Conservation (phyloP, 1,140 invertebrate species). For the Colletes latitarsis region DNA sequence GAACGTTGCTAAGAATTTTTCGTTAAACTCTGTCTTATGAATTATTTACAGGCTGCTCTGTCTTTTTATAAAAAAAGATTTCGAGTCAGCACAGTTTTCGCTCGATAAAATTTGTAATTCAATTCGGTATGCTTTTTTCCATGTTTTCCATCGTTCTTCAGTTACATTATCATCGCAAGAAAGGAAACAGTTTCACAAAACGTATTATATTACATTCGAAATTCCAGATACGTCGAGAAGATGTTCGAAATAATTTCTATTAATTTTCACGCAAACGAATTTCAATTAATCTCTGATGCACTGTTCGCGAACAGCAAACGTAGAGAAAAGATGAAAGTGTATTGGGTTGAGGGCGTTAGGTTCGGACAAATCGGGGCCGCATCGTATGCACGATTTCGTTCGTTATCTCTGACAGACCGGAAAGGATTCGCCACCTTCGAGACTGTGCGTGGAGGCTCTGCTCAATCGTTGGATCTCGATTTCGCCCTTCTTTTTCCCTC, state of each 20-base stretch:
- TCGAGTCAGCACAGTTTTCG: not conserved
- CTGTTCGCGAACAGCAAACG: no score
- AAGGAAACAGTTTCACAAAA: not conserved
- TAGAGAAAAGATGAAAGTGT: no score
- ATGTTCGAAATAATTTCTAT: not conserved
- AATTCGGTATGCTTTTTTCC: not conserved
- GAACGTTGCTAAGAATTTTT: not conserved
- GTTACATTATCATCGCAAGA: not conserved
- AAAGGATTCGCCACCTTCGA: not conserved
- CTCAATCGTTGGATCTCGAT: slow-evolving; percentile 48
- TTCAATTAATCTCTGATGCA: no score
- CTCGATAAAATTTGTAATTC: not conserved
- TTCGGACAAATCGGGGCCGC: no score
- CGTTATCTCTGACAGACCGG: slow-evolving; percentile 5
- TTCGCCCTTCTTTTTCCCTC: not conserved
- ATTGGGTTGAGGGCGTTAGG: no score
- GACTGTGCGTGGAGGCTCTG: not conserved
- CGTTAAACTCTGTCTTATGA: not conserved
- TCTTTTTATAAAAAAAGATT: not conserved
- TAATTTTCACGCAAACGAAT: no score
- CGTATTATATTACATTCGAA: not conserved
- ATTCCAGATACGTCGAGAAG: not conserved
- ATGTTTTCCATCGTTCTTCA: not conserved
- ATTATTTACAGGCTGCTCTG: not conserved
- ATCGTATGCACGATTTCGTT: slow-evolving; percentile 1